Evolutionary conservation across 2,797 vertebrate genomes (phyloP), one percentile per base, ranked within the genome.

Genomic region (Micropoecilia bifurca): DNA sequence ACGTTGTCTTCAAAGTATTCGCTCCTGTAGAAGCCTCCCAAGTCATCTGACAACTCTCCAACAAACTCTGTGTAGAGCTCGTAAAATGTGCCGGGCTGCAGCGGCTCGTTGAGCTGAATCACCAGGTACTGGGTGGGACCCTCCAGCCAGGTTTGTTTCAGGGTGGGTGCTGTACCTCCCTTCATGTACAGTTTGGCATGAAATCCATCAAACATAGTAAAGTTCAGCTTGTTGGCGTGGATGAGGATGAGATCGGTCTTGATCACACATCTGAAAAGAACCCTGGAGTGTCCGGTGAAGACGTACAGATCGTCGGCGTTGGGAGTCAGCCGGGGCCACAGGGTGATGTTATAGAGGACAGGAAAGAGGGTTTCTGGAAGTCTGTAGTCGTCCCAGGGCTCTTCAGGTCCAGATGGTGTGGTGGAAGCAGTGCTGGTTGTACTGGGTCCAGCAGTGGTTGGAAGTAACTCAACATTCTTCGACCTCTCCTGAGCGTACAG

Each of bases 1-100:
- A 20, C 50, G 0, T 0, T 3, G 0, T 82, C 75, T 0, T 97
- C 96, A 0, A 0, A 0, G 48, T 98, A 99, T 84, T 97, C 97
- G 12, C 97, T 99, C 87, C 97, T 95, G 92, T 99, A 99, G 93
- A 99, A 99, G 77, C 98, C 98, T 0, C 94, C 95, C 82, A 99
- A 95, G 84, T 98, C 97, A 0, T 97, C 96, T 0, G 97, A 94
- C 90, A 99, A 95, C 83, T 98, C 97, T 3, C 97, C 98, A 0
- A 55, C 25, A 83, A 98, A 99, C 9, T 0, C 0, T 0, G 90
- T 97, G 78, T 68, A 28, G 83, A 99, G 95, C 13, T 83, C 81
- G 0, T 99, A 99, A 14, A 0, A 33, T 45, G 14, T 47, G 71
- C 75, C 82, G 0, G 0, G 28, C 82, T 79, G 8, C 89, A 98